These are phyloP conservation scores for Pangasius krempfi DNA, from an alignment of 2,797 vertebrate species.

Conservation along the genomic window DNA sequence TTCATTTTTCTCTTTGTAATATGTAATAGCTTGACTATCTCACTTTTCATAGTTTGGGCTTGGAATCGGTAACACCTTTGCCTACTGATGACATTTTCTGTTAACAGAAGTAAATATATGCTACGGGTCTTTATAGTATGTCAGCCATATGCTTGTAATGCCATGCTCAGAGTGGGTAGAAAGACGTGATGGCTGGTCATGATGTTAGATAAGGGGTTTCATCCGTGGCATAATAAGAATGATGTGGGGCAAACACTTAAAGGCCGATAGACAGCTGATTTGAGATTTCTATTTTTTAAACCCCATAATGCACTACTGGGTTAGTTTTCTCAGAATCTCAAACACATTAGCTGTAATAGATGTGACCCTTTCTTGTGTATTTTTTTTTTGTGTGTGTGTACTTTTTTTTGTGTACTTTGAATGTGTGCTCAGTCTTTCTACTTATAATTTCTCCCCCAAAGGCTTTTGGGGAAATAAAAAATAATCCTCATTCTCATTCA, in stretches of 20 bases:
- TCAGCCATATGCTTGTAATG: background rate
- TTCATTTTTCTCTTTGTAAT: background rate
- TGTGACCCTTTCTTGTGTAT: background rate
- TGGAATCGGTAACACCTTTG: background rate
- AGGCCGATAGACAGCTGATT: background rate
- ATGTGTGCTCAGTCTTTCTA: background rate
- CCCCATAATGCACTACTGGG: background rate
- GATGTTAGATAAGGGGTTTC: background rate
- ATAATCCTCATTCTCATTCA: background rate
- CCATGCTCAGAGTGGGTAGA: background rate
- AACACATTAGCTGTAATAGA: background rate
- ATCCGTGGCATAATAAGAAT: background rate
- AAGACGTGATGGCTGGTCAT: background rate
- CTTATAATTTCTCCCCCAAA: background rate
- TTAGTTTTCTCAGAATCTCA: background rate
- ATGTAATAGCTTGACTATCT: background rate
- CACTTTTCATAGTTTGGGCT: background rate
- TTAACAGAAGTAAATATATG: background rate
- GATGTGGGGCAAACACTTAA: background rate
- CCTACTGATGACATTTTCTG: background rate
- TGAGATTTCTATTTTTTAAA: background rate
- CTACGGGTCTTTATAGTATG: background rate
- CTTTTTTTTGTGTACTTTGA: background rate
- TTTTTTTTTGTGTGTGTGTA: too few relatives aligned
- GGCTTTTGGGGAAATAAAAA: background rate